A percentile compares a stretch with the other conserved stretches of the same genome.
Conservation (phyloP, 1,140 invertebrate genomes). For the Cotesia typhae region DNA sequence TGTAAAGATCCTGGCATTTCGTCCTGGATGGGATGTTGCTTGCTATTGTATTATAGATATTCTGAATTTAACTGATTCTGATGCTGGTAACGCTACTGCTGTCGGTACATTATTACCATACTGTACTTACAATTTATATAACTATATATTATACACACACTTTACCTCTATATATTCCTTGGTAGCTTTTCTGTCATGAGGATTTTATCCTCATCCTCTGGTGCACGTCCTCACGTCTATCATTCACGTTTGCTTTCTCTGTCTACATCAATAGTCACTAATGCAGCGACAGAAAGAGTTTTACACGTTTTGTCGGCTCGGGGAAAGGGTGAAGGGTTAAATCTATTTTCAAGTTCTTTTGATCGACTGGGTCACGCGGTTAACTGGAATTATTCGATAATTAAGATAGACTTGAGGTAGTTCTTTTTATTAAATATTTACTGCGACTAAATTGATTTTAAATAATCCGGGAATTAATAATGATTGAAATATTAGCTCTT, state of each 20-base stretch:
- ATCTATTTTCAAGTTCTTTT: slow-evolving; percentile 53
- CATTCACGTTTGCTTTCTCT: slow-evolving; percentile 27
- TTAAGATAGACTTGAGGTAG: slow-evolving; percentile 50
- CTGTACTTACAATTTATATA: neutral
- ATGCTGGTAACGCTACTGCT: too few relatives aligned
- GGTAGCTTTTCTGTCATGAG: slow-evolving; percentile 17
- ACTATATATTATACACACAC: neutral
- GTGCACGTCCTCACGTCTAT: slow-evolving; percentile 34
- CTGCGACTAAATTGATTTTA: slow-evolving; percentile 18
- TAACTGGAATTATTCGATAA: slow-evolving; percentile 41
- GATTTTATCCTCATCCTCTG: slow-evolving; percentile 32
- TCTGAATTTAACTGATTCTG: neutral
- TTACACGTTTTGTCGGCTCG: neutral
- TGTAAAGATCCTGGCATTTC: too few relatives aligned
- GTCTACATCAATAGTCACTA: slow-evolving; percentile 13
- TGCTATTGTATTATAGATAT: too few relatives aligned
- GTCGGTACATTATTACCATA: slow-evolving; percentile 7
- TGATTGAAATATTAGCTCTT: too few relatives aligned
- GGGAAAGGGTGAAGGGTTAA: slow-evolving; percentile 35
- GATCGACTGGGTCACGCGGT: slow-evolving; percentile 51
- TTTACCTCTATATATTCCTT: slow-evolving; percentile 17
- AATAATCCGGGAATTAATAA: too few relatives aligned
- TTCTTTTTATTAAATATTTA: slow-evolving; percentile 48
- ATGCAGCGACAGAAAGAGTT: too few relatives aligned
- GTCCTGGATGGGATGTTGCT: too few relatives aligned